Evolutionary conservation across 2,113 vertebrate genomes (phyloP).

Genomic region (Thunnus thynnus): DNA sequence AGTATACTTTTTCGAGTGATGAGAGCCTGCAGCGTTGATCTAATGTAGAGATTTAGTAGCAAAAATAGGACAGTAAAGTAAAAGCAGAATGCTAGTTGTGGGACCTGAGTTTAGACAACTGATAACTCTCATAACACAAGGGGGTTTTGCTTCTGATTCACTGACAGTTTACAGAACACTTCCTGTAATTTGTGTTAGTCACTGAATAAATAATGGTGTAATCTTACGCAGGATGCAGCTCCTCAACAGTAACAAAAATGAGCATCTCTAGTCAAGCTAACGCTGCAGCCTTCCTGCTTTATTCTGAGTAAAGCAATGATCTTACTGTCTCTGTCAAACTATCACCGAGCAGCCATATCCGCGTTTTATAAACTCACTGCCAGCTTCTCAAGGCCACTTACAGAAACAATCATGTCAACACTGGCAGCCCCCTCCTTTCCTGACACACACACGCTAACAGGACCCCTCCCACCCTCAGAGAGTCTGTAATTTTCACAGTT

Average conservation of each 20-base stretch:
- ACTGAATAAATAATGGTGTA: no score
- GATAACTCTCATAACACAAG: background rate
- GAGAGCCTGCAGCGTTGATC: conserved; percentile 13
- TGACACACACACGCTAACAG: conserved; percentile 36
- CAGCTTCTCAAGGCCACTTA: conserved; percentile 48
- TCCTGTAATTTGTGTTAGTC: background rate
- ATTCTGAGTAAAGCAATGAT: conserved; percentile 8
- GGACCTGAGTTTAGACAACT: background rate
- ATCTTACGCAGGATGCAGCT: no score
- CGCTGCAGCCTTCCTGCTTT: background rate
- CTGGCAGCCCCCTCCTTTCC: background rate
- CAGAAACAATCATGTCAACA: conserved; percentile 40
- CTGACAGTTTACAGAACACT: background rate
- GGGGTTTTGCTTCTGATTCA: background rate
- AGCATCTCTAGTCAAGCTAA: background rate
- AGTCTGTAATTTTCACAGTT: conserved; percentile 51
- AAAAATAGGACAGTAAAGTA: background rate
- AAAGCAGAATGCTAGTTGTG: conserved; percentile 6
- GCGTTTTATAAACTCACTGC: conserved; percentile 27
- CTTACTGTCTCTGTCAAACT: conserved; percentile 36
- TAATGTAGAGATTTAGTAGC: conserved; percentile 1
- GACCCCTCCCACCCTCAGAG: conserved; percentile 18
- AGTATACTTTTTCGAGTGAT: conserved; percentile 27
- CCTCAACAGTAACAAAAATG: background rate
- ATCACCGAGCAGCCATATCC: conserved; percentile 11